phyloP scores from a whole-genome alignment of 1,140 invertebrate species.

The Listronotus bonariensis region DNA sequence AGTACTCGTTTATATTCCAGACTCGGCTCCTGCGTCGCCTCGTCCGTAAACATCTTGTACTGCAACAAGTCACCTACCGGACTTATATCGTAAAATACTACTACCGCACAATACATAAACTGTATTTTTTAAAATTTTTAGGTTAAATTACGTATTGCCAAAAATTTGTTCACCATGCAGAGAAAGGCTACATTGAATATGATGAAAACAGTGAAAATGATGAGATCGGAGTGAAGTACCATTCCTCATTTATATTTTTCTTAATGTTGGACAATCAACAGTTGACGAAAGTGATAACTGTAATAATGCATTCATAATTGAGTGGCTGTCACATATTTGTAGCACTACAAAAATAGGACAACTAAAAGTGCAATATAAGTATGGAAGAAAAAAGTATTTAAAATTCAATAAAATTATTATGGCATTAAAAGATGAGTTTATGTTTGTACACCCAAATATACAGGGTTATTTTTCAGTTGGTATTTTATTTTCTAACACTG shows the following conservation, averaged over 20 bases:
- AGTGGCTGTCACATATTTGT: slow-evolving; percentile 43
- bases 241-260: slow-evolving; percentile 43
- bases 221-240: slow-evolving; percentile 17
- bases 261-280: slow-evolving; percentile 46
- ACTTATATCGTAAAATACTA: too few relatives aligned
- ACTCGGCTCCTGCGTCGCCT: too few relatives aligned
- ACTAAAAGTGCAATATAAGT: slow-evolving; percentile 47
- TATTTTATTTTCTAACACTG: too few relatives aligned
- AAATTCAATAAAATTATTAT: not conserved
- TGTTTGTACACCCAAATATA: too few relatives aligned
- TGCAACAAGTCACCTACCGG: too few relatives aligned
- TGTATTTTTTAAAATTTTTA: too few relatives aligned
- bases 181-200: slow-evolving; percentile 43
- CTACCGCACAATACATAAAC: too few relatives aligned
- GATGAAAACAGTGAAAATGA: slow-evolving; percentile 37
- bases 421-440: too few relatives aligned
- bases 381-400: slow-evolving; percentile 45
- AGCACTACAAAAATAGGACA: slow-evolving; percentile 42
- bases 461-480: too few relatives aligned
- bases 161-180: slow-evolving; percentile 41
- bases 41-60: too few relatives aligned
- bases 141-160: slow-evolving; percentile 47
- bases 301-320: slow-evolving; percentile 45
- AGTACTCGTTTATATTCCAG: too few relatives aligned
- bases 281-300: slow-evolving; percentile 47